Evolutionary conservation across 2,113 vertebrate genomes (phyloP), one percentile per base, ranked within the genome.

Genomic region (Pardalotus punctatus): DNA sequence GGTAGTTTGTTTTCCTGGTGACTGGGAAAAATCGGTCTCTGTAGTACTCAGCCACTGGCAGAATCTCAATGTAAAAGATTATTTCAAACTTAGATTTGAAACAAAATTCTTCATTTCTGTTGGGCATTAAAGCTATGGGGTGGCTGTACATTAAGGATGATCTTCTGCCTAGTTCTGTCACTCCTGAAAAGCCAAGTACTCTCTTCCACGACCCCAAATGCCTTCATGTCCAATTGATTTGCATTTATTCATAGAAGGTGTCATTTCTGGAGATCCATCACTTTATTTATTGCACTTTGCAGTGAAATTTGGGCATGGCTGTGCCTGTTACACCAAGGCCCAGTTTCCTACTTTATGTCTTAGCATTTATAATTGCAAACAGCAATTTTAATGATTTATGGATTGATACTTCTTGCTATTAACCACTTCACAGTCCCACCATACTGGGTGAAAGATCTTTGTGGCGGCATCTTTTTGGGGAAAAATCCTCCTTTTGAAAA

Each of bases 51-150:
- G 36, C 45, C 70, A 43, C 51, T 93, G 50, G 11, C 36, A 92
- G 84, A 86, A 95, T 94, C 74, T 82, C 54, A 90, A 14, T 14
- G 56, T 43, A 94, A 81, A 96, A 88, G 48, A 20, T 81, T 82
- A 81, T 42, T 84, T 84, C 57, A 80, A 83, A 88, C 27, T 76
- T 47, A 21, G 19, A 27, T 80, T 78, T 38, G 36, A 65, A 69
- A 6, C 5, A 54, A 50, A 88, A n/a, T 38, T 23, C 54, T 72
- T 38, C 12, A 40, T 73, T 71, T 54, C 43, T 10, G 27, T 5
- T n/a, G 10, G 19, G 21, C 10, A 35, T 42, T 50, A 81, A 28
- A n/a, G 12, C 31, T 45, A 50, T 35, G 48, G 47, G 9, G 11
- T 21, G 36, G 43, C 2, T 58, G 14, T 35, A 17, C 5, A 22